Percentiles rank a stretch among this genome's conserved stretches.
Evolutionary conservation across 2,797 vertebrate genomes (phyloP).

Genomic region (Rhinella marina): DNA sequence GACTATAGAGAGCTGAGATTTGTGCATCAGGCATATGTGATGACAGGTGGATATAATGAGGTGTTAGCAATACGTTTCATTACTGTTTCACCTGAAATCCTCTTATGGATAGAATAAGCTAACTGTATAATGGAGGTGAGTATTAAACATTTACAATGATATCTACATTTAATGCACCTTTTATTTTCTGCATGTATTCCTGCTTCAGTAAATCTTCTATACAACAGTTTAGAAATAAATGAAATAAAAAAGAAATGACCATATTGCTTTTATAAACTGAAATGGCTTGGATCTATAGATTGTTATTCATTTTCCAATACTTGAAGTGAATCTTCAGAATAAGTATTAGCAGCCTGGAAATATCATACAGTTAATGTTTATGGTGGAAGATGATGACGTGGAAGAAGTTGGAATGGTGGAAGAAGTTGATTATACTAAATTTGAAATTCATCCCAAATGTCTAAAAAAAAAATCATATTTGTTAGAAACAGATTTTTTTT

Average conservation of each 20-base stretch:
- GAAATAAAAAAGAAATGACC: neutral
- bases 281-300: neutral
- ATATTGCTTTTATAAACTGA: neutral
- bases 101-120: neutral
- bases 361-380: neutral
- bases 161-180: neutral
- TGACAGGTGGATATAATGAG: constrained; percentile 19
- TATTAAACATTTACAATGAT: constrained; percentile 20
- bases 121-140: neutral
- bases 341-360: neutral
- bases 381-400: no score
- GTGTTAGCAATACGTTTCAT: constrained; percentile 6
- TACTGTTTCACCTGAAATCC: neutral
- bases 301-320: no score
- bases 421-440: no score
- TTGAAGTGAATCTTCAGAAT: neutral
- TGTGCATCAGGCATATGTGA: neutral
- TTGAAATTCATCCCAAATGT: no score
- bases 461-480: no score
- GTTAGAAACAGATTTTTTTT: no score
- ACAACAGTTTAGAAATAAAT: neutral
- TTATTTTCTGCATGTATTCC: neutral
- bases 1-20: neutral
- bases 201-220: neutral
- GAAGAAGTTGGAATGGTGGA: no score